Conservation (phyloP, 2,113 vertebrate genomes). For the Pelobates fuscus region DNA sequence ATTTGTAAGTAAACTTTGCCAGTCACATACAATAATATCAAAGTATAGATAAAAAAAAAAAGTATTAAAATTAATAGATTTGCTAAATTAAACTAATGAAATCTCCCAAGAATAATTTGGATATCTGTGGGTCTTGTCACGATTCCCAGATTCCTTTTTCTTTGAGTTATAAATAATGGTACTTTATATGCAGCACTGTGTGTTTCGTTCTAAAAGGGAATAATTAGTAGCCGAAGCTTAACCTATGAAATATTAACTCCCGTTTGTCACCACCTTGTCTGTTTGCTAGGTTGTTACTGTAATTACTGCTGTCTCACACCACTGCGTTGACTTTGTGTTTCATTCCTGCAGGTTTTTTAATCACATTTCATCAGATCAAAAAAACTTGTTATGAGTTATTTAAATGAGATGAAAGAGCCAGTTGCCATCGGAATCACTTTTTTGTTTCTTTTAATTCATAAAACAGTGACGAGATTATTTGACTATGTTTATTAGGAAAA, state of each 20-base stretch:
- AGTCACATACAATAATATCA: too few species aligned
- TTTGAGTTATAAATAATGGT: too few species aligned
- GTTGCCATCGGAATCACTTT: neutral
- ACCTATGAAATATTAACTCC: constrained; percentile 16
- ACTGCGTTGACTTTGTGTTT: constrained; percentile 13
- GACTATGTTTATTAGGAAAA: too few species aligned
- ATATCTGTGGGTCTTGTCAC: too few species aligned
- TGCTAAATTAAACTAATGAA: too few species aligned
- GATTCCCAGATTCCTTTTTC: too few species aligned
- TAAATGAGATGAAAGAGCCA: neutral
- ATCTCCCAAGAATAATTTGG: too few species aligned
- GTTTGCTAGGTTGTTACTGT: neutral
- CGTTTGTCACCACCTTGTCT: constrained; percentile 16
- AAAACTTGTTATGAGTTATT: constrained; percentile 5
- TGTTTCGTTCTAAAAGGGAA: neutral
- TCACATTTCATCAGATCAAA: neutral
- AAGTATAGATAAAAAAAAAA: too few species aligned
- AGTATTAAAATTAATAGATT: too few species aligned
- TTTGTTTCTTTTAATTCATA: neutral
- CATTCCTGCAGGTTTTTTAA: neutral
- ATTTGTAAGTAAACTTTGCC: too few species aligned
- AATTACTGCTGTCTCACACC: constrained; percentile 22
- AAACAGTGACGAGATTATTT: neutral
- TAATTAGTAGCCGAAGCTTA: constrained; percentile 13
- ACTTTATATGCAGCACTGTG: neutral